Evolutionary conservation across 2,888 invertebrate genomes (phyloP).

Genomic region (Linyphia triangularis): DNA sequence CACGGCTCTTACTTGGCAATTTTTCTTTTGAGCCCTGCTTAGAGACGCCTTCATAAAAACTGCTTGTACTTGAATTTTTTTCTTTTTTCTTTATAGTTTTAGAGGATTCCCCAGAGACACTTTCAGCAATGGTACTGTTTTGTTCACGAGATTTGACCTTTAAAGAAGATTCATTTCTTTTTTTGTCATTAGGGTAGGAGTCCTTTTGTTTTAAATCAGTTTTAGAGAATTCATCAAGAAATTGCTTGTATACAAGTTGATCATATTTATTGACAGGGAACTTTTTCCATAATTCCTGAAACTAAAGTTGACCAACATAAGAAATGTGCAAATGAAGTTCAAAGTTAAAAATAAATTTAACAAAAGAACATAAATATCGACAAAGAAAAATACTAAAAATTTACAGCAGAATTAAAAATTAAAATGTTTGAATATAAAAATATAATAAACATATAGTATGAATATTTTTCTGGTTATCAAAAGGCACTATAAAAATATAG

Average conservation of each 20-base stretch:
- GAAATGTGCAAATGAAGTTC: no score
- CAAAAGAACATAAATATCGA: no score
- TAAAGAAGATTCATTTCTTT: neutral
- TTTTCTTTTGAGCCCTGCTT: neutral
- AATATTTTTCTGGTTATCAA: no score
- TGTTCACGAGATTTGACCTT: neutral
- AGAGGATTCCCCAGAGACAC: neutral
- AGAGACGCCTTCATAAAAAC: neutral
- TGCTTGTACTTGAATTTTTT: neutral
- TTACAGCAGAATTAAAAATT: no score
- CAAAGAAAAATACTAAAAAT: no score
- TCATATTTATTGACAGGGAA: slow-evolving; percentile 60
- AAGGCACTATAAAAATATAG: no score
- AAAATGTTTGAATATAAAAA: no score
- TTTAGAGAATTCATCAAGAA: slow-evolving; percentile 48
- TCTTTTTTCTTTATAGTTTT: neutral
- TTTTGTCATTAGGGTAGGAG: neutral
- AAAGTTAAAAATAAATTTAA: no score
- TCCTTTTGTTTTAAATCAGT: neutral
- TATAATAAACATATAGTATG: no score
- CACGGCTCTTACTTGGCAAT: neutral
- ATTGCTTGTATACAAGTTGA: slow-evolving; percentile 60
- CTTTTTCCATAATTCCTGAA: slow-evolving; percentile 55
- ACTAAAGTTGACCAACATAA: no score
- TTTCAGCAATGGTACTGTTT: neutral